phyloP scores from a whole-genome alignment of 2,888 invertebrate species.

The Epistrophella euchroma region DNA sequence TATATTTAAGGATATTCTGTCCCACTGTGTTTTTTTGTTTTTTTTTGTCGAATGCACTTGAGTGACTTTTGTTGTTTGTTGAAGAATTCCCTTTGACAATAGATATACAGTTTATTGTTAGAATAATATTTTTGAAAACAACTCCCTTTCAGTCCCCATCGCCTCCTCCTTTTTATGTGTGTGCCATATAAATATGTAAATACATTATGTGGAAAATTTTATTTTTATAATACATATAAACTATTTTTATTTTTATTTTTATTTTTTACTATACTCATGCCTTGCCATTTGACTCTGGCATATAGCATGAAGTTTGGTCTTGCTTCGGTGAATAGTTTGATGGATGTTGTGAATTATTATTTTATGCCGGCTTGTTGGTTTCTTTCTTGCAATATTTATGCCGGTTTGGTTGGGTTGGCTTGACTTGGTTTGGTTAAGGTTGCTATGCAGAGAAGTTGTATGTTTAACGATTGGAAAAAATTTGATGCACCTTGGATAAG shows the following conservation, averaged over 20 bases:
- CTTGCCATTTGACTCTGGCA: constrained; percentile 61
- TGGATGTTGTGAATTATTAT: constrained; percentile 65
- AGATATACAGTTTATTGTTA: constrained; percentile 40
- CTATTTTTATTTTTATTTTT: constrained; percentile 13
- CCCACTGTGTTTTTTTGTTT: background rate
- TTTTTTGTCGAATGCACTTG: constrained; percentile 19
- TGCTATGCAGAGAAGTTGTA: constrained; percentile 43
- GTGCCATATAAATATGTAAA: background rate
- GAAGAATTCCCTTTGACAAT: constrained; percentile 17
- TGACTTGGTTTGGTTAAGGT: constrained; percentile 15
- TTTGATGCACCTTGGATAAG: constrained; percentile 56
- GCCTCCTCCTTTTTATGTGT: background rate
- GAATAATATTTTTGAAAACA: constrained; percentile 10
- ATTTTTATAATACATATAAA: constrained; percentile 3
- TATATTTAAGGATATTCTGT: background rate
- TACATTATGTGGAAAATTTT: constrained; percentile 2
- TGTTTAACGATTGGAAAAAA: constrained; percentile 71
- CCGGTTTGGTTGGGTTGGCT: constrained; percentile 27
- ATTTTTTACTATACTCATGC: background rate
- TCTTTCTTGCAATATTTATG: constrained; percentile 13
- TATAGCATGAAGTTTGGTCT: constrained; percentile 68
- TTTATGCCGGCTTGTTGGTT: constrained; percentile 57
- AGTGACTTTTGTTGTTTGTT: constrained; percentile 28
- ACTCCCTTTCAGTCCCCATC: background rate
- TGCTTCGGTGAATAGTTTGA: constrained; percentile 69